Evolutionary conservation across 2,113 vertebrate genomes (phyloP), one percentile per base, ranked within the genome.

Genomic region (Neotragus pygmaeus): DNA sequence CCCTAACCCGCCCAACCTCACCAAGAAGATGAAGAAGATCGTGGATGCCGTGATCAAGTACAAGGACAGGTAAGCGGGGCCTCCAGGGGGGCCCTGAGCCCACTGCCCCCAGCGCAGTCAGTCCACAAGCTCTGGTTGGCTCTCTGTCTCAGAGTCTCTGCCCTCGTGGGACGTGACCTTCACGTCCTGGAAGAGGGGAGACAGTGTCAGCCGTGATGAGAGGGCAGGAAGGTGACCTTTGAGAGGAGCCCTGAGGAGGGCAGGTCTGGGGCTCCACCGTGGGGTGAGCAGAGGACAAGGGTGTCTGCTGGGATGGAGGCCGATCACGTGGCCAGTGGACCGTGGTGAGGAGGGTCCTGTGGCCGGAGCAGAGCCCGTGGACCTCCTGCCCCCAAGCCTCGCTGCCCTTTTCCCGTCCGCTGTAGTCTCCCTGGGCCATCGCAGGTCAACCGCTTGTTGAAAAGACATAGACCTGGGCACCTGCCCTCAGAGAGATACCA

Each of bases 1-100:
- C 0, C 99, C 99, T 0, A 99, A 99, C 97, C 99, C 99, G 0
- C 99, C 99, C 0, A 99, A 99, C 78, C 99, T 99, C 97, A 99
- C 99, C 86, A 99, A 99, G 96, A 99, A 99, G 95, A 99, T 99
- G 99, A 99, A 99, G 98, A 99, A 99, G 98, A 99, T 99, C 0
- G 99, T 99, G 3, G 99, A 99, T 0, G 99, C 99, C 0, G 99
- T 99, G 55, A 99, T 99, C 98, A 99, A 99, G 95, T 99, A 99
- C 73, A 99, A 99, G 95, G 99, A 99, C 97, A 99, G 99, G 99
- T 99, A 97, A 99, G 98, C n/a, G 0, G 57, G 2, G 10, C 28
- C 51, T 0, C 27, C 55, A 3, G 1, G 33, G 6, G 45, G 2
- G 17, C n/a, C 49, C 80, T 6, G 39, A 47, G 33, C 19, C 36